Conservation (phyloP, 2,888 invertebrate genomes). For the Aleiodes leptofemur region DNA sequence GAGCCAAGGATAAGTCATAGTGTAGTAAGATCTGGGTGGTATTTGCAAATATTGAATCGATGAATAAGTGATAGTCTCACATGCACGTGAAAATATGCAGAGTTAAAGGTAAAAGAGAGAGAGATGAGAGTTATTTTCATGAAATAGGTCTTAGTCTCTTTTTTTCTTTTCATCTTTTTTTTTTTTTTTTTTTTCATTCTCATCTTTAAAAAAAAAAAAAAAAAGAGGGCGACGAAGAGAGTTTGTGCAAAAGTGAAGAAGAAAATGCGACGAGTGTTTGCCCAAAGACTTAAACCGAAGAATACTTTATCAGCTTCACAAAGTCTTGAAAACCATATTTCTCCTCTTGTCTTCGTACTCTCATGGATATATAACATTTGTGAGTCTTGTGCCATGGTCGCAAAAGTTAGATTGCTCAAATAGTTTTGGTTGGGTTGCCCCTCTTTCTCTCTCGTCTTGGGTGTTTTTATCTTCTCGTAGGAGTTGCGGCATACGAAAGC, state of each 20-base stretch:
- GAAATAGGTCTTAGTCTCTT: constrained; percentile 17
- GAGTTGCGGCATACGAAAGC: constrained; percentile 17
- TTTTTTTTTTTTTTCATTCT: no score
- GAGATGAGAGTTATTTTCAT: constrained; percentile 27
- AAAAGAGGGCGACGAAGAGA: constrained; percentile 10
- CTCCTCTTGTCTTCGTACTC: constrained; percentile 26
- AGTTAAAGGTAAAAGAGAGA: constrained; percentile 46
- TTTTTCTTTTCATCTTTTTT: no score
- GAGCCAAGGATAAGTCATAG: constrained; percentile 51
- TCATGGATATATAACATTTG: constrained; percentile 48
- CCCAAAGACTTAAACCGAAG: constrained; percentile 48
- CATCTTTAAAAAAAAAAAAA: not conserved
- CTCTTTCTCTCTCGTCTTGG: constrained; percentile 51
- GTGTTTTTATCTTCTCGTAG: constrained; percentile 63
- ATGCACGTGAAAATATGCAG: constrained; percentile 50
- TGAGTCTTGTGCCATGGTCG: constrained; percentile 53
- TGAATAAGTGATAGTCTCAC: constrained; percentile 60
- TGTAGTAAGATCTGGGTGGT: constrained; percentile 44
- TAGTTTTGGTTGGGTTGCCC: constrained; percentile 63
- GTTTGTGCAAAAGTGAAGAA: constrained; percentile 44
- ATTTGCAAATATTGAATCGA: constrained; percentile 60
- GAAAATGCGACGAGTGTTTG: constrained; percentile 48
- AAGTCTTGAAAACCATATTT: constrained; percentile 36
- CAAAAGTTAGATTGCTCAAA: constrained; percentile 73
- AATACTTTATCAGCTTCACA: constrained; percentile 52